Percentiles rank a stretch among this genome's conserved stretches.
These are phyloP conservation scores for Aplysina aerophoba DNA, from an alignment of 37 sponge, comb jelly and placozoan species.

Conservation along the genomic window DNA sequence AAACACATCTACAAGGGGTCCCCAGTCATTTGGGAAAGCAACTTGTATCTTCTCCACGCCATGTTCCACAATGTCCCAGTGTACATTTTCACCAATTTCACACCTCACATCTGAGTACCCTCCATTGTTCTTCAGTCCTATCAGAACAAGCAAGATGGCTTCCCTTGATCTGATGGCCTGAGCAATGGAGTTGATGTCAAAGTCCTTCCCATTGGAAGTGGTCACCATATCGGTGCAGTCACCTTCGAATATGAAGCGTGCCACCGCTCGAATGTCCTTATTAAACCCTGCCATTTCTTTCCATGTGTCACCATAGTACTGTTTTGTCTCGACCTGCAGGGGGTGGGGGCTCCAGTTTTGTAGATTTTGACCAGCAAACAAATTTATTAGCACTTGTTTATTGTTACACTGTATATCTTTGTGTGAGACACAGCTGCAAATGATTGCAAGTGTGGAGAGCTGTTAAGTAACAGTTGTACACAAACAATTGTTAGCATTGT, in stretches of 20 bases:
- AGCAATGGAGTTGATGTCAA: constrained; percentile 40
- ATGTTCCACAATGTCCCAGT: constrained; percentile 55
- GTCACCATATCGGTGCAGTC: constrained; percentile 75
- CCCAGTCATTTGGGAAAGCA: constrained; percentile 55
- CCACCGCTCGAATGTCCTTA: constrained; percentile 60
- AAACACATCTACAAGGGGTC: constrained; percentile 58
- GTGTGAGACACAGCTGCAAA: too few relatives aligned
- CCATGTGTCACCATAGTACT: constrained; percentile 67
- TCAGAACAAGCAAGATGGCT: constrained; percentile 61
- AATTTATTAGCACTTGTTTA: too few relatives aligned
- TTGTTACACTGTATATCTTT: too few relatives aligned
- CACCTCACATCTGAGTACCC: constrained; percentile 59
- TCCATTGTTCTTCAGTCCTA: constrained; percentile 58
- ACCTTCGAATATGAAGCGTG: constrained; percentile 55
- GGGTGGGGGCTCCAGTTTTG: too few relatives aligned
- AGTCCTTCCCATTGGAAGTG: constrained; percentile 27
- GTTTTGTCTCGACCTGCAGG: constrained; percentile 38
- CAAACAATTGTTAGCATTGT: too few relatives aligned
- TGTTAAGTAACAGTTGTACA: too few relatives aligned
- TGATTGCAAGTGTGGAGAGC: too few relatives aligned
- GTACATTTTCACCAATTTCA: constrained; percentile 50
- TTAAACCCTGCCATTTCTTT: constrained; percentile 59
- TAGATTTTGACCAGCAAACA: too few relatives aligned
- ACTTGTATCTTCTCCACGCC: constrained; percentile 34
- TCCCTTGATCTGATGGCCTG: constrained; percentile 60